phyloP scores from a whole-genome alignment of 2,888 invertebrate genomes.

The Adelphocoris suturalis region DNA sequence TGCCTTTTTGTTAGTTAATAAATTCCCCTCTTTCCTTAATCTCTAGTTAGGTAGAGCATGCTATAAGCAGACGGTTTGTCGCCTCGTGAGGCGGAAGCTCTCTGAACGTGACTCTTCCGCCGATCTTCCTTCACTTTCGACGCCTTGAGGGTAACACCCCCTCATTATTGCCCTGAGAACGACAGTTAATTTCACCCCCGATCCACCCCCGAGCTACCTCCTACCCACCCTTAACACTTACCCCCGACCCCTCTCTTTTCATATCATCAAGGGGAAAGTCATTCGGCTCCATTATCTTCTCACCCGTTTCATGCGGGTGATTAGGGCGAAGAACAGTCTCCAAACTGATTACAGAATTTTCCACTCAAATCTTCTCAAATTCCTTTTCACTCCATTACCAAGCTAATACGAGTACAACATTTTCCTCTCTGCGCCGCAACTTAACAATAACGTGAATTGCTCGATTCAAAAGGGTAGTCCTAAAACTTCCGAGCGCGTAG shows the following conservation, averaged over 20 bases:
- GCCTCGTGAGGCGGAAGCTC: background rate
- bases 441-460: background rate
- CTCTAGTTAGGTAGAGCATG: background rate
- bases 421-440: background rate
- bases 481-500: background rate
- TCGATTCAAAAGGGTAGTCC: background rate
- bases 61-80: background rate
- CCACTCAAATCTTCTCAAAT: slow-evolving; percentile 36
- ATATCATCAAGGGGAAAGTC: background rate
- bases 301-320: background rate
- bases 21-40: background rate
- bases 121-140: background rate
- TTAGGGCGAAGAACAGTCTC: background rate
- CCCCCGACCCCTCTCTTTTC: background rate
- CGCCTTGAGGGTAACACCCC: background rate
- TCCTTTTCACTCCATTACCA: background rate
- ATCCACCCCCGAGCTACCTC: background rate
- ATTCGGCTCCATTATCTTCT: slow-evolving; percentile 19
- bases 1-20: background rate
- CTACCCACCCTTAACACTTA: background rate
- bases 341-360: slow-evolving; percentile 39
- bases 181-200: slow-evolving; percentile 5
- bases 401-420: background rate
- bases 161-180: background rate
- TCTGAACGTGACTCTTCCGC: background rate